A percentile compares a stretch with the other conserved stretches of the same genome.
These are phyloP conservation scores for Momotus momota DNA, from an alignment of 2,797 vertebrate genomes.

Conservation along the genomic window DNA sequence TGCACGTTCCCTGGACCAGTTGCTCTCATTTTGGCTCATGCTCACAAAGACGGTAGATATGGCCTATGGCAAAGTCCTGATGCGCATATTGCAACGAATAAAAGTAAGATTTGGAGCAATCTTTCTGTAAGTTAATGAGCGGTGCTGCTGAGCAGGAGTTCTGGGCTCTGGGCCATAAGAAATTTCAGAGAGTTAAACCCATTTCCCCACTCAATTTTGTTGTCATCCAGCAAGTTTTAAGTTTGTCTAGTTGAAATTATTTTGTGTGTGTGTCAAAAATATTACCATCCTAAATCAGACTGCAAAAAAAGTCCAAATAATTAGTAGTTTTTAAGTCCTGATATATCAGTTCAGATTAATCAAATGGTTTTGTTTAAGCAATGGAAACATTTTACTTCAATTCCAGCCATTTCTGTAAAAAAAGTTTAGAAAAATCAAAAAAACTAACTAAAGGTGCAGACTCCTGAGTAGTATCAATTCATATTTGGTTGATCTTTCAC, in stretches of 20 bases:
- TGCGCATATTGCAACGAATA: neutral
- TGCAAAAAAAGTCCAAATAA: neutral
- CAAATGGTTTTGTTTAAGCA: neutral
- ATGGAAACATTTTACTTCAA: neutral
- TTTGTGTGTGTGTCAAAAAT: neutral
- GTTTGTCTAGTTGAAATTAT: neutral
- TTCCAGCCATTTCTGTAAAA: neutral
- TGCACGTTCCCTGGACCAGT: neutral
- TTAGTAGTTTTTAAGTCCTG: neutral
- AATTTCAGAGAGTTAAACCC: neutral
- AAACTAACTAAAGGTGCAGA: neutral
- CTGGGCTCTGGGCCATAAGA: too few species aligned
- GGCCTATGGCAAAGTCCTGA: neutral
- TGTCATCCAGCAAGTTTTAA: neutral
- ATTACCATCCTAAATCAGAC: neutral
- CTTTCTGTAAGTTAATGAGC: neutral
- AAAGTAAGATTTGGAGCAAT: neutral
- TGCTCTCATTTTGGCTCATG: neutral
- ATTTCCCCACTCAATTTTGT: neutral
- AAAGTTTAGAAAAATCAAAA: neutral
- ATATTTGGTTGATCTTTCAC: neutral
- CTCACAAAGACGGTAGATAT: neutral
- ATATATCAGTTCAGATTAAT: neutral
- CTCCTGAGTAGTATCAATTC: neutral
- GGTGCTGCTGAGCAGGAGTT: neutral